These are phyloP conservation scores for Eurytoma adleriae DNA, from an alignment of 2,888 invertebrate genomes.

Conservation along the genomic window DNA sequence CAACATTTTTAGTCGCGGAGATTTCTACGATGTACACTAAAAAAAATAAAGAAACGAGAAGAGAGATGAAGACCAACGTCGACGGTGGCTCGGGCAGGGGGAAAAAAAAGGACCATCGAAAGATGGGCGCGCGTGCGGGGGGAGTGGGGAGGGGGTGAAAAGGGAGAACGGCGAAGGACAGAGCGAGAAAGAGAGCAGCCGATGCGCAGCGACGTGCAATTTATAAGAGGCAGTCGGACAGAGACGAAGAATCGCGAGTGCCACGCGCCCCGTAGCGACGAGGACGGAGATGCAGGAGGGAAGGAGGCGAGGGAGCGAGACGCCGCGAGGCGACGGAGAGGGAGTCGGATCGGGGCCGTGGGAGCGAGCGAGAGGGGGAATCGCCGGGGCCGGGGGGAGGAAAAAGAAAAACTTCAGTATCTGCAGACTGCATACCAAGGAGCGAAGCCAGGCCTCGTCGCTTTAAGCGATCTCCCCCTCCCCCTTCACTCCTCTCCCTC, in stretches of 20 bases:
- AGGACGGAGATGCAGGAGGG: slow-evolving; percentile 41
- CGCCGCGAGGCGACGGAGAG: slow-evolving; percentile 8
- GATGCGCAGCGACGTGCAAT: slow-evolving; percentile 39
- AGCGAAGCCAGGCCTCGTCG: slow-evolving; percentile 47
- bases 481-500: slow-evolving; percentile 30
- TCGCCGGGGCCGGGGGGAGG: slow-evolving; percentile 16
- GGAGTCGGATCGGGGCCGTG: slow-evolving; percentile 39
- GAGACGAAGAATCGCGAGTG: slow-evolving; percentile 52
- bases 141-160: slow-evolving; percentile 8
- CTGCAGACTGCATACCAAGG: slow-evolving; percentile 58
- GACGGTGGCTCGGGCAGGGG: slow-evolving; percentile 6
- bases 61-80: slow-evolving; percentile 20
- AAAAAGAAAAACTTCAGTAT: slow-evolving; percentile 55
- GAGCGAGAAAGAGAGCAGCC: slow-evolving; percentile 13
- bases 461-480: slow-evolving; percentile 39
- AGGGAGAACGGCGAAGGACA: slow-evolving; percentile 9
- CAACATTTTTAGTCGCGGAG: slow-evolving; percentile 10
- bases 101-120: slow-evolving; percentile 17
- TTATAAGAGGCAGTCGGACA: slow-evolving; percentile 51
- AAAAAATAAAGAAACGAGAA: slow-evolving; percentile 26
- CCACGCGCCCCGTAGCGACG: slow-evolving; percentile 53
- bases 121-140: neutral
- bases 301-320: slow-evolving; percentile 32
- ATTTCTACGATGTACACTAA: neutral
- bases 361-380: slow-evolving; percentile 53